Evolutionary conservation across 1,140 invertebrate genomes (phyloP), one percentile per base, ranked within the genome.

Genomic region (Saccostrea echinata): DNA sequence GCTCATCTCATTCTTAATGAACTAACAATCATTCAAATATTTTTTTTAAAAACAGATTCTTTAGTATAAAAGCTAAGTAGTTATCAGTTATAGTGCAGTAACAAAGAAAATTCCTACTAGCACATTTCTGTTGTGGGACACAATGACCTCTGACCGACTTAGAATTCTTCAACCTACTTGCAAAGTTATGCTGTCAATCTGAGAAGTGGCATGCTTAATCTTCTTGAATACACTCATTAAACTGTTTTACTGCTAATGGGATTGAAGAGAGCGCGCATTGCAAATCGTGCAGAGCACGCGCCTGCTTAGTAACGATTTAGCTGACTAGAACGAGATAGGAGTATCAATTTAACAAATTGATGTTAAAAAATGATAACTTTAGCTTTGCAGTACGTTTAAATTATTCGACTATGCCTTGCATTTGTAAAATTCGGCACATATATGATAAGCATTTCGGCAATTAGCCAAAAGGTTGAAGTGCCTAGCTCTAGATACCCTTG

Each of bases 401-500:
- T 76, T 27, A 33, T 33, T 76, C 11, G 13, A 30, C 6, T 33
- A 76, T 76, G 68, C 33, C 68, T 76, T 33, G 68, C 30, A 76
- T 76, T 30, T 76, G 68, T 76, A 76, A 76, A 76, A 76, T 76
- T 27, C 68, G 27, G 68, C 27, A 76, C 68, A 76, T 27, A 76
- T 11, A 33, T 76, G 68, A 76, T 18, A 33, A 33, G 68, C 16
- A 76, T 76, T 27, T 76, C 24, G 68, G 68, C 68, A 33, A 16
- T 33, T 13, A 1, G 27, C 68, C 68, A 76, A 27, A 76, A 30
- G 30, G 68, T 76, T 76, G 24, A 76, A 76, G 27, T 76, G 68
- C 68, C 27, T 21, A 21, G 57, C 21, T 30, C 11, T 76, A 76
- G 30, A 33, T 27, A 76, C 8, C 57, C 43, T 43, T 21, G 57